Conservation (phyloP, 2,113 vertebrate species). For the Chloropsis cyanopogon region DNA sequence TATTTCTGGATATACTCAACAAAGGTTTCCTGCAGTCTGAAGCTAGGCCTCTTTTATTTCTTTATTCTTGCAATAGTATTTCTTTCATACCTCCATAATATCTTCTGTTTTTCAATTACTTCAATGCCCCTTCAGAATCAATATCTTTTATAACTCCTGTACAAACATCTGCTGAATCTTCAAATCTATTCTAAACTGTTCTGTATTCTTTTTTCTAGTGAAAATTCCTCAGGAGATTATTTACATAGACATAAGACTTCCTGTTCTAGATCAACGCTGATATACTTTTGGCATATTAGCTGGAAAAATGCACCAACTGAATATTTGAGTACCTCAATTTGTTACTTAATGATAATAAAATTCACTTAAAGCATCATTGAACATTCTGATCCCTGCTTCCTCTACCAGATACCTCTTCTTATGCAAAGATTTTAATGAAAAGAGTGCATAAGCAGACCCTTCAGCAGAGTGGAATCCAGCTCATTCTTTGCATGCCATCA, state of each 20-base stretch:
- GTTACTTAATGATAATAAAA: constrained; percentile 4
- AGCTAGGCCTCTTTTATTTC: background rate
- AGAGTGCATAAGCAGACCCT: background rate
- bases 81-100: background rate
- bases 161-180: constrained; percentile 4
- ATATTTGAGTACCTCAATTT: background rate
- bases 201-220: background rate
- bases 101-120: background rate
- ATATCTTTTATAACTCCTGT: background rate
- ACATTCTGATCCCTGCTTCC: background rate
- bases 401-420: background rate
- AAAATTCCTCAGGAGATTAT: background rate
- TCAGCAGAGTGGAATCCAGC: background rate
- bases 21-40: background rate
- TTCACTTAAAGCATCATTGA: background rate
- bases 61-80: background rate
- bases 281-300: background rate
- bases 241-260: background rate
- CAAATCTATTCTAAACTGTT: background rate
- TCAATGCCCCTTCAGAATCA: background rate
- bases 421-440: background rate
- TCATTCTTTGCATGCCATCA: background rate
- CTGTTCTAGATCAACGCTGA: background rate
- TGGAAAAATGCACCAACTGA: background rate
- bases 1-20: background rate